Conservation (phyloP, 2,113 vertebrate genomes). For the Edolisoma coerulescens region DNA sequence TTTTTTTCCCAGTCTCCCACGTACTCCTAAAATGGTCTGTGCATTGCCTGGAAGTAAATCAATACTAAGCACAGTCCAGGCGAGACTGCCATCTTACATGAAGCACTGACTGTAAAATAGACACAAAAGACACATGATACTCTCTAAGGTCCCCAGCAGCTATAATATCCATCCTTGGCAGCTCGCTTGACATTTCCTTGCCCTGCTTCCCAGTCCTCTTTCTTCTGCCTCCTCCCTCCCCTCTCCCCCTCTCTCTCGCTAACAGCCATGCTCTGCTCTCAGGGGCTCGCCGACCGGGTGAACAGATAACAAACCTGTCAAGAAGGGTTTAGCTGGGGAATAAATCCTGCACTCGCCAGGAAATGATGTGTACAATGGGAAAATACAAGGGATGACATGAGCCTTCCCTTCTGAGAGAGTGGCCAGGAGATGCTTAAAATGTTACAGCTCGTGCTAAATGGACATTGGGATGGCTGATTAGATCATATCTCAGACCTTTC, state of each 20-base stretch:
- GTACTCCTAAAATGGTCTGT: constrained; percentile 62
- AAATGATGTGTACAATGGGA: constrained; percentile 82
- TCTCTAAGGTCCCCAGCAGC: constrained; percentile 83
- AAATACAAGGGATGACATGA: constrained; percentile 76
- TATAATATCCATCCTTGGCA: constrained; percentile 87
- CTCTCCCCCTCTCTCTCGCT: constrained; percentile 57
- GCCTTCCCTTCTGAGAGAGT: constrained; percentile 73
- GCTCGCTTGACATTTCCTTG: constrained; percentile 90
- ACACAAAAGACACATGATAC: constrained; percentile 78
- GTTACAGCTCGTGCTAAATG: constrained; percentile 69
- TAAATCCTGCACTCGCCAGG: constrained; percentile 79
- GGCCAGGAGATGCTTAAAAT: constrained; percentile 75
- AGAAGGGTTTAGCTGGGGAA: constrained; percentile 81
- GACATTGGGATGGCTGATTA: constrained; percentile 79
- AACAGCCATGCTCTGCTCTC: constrained; percentile 81
- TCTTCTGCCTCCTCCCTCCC: constrained; percentile 46
- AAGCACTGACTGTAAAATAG: constrained; percentile 80
- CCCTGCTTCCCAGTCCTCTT: constrained; percentile 77
- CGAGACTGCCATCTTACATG: constrained; percentile 78
- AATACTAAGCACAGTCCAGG: constrained; percentile 72
- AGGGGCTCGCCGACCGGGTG: constrained; percentile 78
- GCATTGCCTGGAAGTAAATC: constrained; percentile 74
- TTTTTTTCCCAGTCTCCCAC: constrained; percentile 21
- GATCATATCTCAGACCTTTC: constrained; percentile 75
- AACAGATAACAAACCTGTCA: constrained; percentile 93